These are phyloP conservation scores for Conger conger DNA, from an alignment of 2,113 vertebrate genomes.

Conservation along the genomic window DNA sequence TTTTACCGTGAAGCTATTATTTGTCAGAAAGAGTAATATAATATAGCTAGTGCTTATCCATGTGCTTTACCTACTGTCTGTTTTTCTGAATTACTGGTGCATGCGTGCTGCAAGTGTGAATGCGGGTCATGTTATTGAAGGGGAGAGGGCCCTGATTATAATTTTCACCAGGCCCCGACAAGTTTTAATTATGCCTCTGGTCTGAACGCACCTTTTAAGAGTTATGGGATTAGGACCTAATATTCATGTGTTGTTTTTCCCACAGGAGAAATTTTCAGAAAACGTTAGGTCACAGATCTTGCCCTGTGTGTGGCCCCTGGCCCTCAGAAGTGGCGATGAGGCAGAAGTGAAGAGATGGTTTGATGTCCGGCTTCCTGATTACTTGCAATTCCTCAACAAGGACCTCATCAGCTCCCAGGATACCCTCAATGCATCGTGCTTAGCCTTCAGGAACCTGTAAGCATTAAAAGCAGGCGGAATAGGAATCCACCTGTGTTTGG, in stretches of 20 bases:
- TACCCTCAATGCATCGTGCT: conserved; percentile 53
- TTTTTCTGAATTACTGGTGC: too few species aligned
- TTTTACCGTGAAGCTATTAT: too few species aligned
- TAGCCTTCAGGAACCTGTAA: conserved; percentile 67
- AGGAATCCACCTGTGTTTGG: not conserved
- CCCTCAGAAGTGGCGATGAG: conserved; percentile 44
- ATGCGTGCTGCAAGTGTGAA: too few species aligned
- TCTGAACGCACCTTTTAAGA: too few species aligned
- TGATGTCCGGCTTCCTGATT: conserved; percentile 45
- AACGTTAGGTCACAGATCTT: conserved; percentile 47
- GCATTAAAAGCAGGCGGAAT: conserved; percentile 7
- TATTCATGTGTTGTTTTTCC: not conserved
- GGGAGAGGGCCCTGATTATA: too few species aligned
- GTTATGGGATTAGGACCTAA: not conserved
- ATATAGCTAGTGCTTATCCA: too few species aligned
- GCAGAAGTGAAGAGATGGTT: conserved; percentile 62
- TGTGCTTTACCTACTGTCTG: too few species aligned
- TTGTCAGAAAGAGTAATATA: too few species aligned
- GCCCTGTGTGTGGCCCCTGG: conserved; percentile 62
- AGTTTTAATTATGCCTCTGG: too few species aligned
- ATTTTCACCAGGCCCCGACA: too few species aligned
- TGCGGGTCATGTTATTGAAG: too few species aligned
- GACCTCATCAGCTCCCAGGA: conserved; percentile 48
- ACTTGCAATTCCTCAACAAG: conserved; percentile 63
- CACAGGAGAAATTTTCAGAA: conserved; percentile 55